These are phyloP conservation scores for Odontomachus brunneus DNA, from an alignment of 1,140 invertebrate species.

Conservation along the genomic window DNA sequence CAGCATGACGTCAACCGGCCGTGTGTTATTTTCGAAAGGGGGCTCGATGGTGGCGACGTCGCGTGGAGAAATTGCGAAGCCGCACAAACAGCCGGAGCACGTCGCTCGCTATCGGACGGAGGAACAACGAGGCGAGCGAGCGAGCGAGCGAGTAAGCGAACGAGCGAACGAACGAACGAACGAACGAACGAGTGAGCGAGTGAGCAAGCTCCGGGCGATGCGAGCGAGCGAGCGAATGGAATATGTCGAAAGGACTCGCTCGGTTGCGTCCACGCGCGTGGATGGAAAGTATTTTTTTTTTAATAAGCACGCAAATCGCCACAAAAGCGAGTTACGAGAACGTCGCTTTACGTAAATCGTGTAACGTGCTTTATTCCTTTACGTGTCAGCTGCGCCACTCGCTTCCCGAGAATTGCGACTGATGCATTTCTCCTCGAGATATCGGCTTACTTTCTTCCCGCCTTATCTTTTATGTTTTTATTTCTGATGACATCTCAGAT, in stretches of 20 bases:
- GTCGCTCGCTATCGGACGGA: slow-evolving; percentile 61
- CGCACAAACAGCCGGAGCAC: slow-evolving; percentile 62
- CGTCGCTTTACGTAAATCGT: slow-evolving; percentile 4
- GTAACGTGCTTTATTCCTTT: slow-evolving; percentile 26
- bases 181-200: slow-evolving; percentile 37
- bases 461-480: slow-evolving; percentile 18
- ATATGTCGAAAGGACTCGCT: slow-evolving; percentile 55
- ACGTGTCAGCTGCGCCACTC: not conserved
- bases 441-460: slow-evolving; percentile 11
- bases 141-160: slow-evolving; percentile 25
- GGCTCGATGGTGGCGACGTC: slow-evolving; percentile 78
- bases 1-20: slow-evolving; percentile 84
- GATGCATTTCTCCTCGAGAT: not conserved
- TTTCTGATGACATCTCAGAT: not conserved
- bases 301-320: slow-evolving; percentile 43
- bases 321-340: slow-evolving; percentile 10
- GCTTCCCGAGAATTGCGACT: not conserved
- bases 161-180: slow-evolving; percentile 67
- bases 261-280: slow-evolving; percentile 42
- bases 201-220: not conserved
- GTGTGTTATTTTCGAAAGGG: slow-evolving; percentile 86
- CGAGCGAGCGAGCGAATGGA: slow-evolving; percentile 39
- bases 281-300: slow-evolving; percentile 60
- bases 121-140: slow-evolving; percentile 65
- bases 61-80: slow-evolving; percentile 74